Evolutionary conservation across 2,888 invertebrate genomes (phyloP).

Genomic region (Zygaena filipendulae): DNA sequence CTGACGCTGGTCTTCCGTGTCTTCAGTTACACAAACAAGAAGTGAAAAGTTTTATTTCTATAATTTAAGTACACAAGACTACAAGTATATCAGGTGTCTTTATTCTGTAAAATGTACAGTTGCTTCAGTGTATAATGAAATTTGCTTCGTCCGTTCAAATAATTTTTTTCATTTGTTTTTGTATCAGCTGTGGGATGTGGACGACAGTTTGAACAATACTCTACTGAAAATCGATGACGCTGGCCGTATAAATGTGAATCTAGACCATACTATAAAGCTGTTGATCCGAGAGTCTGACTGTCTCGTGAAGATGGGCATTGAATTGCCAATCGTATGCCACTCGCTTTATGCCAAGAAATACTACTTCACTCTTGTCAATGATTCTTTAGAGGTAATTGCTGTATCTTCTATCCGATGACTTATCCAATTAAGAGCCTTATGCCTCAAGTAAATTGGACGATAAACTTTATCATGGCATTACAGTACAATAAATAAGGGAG

Average conservation of each 20-base stretch:
- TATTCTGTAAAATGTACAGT: too few species aligned
- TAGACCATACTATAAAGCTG: slow-evolving; percentile 79
- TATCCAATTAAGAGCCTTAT: background rate
- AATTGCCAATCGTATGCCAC: slow-evolving; percentile 84
- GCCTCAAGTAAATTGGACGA: background rate
- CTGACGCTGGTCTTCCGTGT: too few species aligned
- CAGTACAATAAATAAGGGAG: background rate
- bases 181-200: slow-evolving; percentile 74
- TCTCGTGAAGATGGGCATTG: slow-evolving; percentile 82
- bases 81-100: too few species aligned
- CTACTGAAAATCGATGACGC: slow-evolving; percentile 71
- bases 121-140: too few species aligned
- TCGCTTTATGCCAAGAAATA: slow-evolving; percentile 81
- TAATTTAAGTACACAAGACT: too few species aligned
- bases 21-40: too few species aligned
- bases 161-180: too few species aligned
- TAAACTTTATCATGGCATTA: too few species aligned
- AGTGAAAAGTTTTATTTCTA: too few species aligned
- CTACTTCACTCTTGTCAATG: slow-evolving; percentile 79
- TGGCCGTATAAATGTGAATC: slow-evolving; percentile 78
- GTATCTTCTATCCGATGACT: background rate
- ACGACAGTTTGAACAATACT: slow-evolving; percentile 71
- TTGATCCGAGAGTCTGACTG: slow-evolving; percentile 88
- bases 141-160: too few species aligned
- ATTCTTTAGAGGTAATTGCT: slow-evolving; percentile 74